Evolutionary conservation across 2,888 invertebrate genomes (phyloP).

Genomic region (Aradus depressus): DNA sequence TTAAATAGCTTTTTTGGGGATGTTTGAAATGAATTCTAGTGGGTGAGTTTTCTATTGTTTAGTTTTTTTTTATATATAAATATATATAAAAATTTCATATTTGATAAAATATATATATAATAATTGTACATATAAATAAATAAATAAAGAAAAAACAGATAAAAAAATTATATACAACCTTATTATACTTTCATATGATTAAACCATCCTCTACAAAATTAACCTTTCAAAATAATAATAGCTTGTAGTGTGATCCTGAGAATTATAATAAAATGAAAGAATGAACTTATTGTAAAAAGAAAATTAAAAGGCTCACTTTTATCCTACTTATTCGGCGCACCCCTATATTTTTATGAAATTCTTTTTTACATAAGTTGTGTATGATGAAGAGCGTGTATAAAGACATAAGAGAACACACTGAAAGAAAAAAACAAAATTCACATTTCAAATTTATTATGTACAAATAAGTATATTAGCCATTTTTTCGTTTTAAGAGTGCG

Average conservation of each 20-base stretch:
- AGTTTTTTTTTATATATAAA: conserved; percentile 12
- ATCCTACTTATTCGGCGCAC: no score
- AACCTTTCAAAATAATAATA: conserved; percentile 20
- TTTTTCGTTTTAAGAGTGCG: conserved; percentile 13
- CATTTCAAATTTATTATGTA: no score
- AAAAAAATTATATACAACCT: conserved; percentile 1
- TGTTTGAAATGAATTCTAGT: conserved; percentile 22
- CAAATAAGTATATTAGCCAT: no score
- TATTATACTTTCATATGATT: not conserved
- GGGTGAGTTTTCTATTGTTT: conserved; percentile 14
- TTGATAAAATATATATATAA: conserved; percentile 15
- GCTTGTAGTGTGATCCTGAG: conserved; percentile 27
- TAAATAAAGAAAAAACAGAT: no score
- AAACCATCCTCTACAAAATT: no score
- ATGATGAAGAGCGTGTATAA: no score
- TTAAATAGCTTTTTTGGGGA: conserved; percentile 25
- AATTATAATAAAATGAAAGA: not conserved
- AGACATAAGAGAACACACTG: no score
- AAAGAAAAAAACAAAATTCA: no score
- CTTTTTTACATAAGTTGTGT: no score
- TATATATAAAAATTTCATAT: conserved; percentile 12
- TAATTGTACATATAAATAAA: no score
- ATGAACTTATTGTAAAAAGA: conserved; percentile 5
- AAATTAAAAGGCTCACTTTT: not conserved
- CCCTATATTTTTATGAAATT: no score